Percentiles rank a stretch among this genome's conserved stretches.
These are phyloP conservation scores for Pomatostomus ruficeps DNA, from an alignment of 2,113 vertebrate genomes.

Conservation along the genomic window DNA sequence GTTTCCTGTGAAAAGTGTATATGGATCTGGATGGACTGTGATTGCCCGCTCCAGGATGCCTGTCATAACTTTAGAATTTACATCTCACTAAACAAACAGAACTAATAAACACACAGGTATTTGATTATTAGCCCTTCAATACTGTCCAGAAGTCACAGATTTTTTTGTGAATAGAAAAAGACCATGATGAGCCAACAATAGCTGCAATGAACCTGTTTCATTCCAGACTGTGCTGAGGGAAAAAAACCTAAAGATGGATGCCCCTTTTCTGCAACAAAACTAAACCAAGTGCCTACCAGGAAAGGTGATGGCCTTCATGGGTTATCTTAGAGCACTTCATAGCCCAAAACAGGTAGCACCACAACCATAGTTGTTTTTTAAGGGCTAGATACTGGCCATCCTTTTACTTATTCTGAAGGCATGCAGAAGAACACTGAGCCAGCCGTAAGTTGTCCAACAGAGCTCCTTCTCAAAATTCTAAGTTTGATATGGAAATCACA, in stretches of 20 bases:
- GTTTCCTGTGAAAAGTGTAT: background rate
- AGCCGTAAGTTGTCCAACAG: background rate
- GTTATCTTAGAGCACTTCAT: accelerated
- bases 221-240: background rate
- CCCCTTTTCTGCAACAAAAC: background rate
- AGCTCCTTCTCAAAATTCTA: background rate
- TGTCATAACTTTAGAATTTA: background rate
- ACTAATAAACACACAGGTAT: background rate
- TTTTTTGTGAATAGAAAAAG: background rate
- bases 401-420: background rate
- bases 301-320: background rate
- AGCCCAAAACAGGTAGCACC: background rate
- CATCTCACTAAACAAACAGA: background rate
- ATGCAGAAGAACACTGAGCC: background rate
- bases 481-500: background rate
- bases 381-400: background rate
- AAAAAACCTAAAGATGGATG: background rate
- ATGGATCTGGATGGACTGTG: background rate
- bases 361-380: background rate
- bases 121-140: background rate
- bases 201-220: background rate
- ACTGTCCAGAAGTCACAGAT: background rate
- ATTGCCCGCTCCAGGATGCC: background rate
- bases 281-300: background rate
- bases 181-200: background rate